Conservation (phyloP, 2,888 invertebrate species). For the Caenorhabditis virilis region DNA sequence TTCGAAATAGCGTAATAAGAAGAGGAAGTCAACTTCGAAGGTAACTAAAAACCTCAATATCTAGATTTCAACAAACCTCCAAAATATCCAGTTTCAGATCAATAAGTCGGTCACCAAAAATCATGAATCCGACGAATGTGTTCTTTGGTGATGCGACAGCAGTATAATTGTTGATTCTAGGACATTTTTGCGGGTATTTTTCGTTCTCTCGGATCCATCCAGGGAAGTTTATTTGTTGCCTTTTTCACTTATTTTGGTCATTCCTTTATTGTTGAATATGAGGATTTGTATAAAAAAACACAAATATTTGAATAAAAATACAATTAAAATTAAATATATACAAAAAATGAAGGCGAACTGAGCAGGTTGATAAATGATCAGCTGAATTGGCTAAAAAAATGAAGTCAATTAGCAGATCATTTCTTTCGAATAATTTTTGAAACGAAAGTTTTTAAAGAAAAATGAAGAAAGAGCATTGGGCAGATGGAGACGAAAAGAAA, state of each 20-base stretch:
- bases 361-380: conserved; percentile 29
- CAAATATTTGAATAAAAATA: background rate
- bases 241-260: background rate
- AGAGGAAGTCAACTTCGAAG: conserved; percentile 56
- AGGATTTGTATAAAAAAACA: background rate
- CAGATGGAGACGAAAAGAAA: conserved; percentile 20
- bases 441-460: conserved; percentile 1
- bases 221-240: conserved; percentile 12
- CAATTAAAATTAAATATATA: conserved; percentile 2
- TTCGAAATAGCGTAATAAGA: conserved; percentile 53
- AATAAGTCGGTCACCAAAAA: conserved; percentile 59
- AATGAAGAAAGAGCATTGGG: conserved; percentile 27
- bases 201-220: background rate
- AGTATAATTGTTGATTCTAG: no score
- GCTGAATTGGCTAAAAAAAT: conserved; percentile 28
- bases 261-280: background rate
- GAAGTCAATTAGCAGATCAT: conserved; percentile 27
- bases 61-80: background rate
- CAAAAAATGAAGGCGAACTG: conserved; percentile 22
- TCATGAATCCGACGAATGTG: conserved; percentile 50
- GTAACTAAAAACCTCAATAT: conserved; percentile 8
- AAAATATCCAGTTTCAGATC: conserved; percentile 46
- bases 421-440: no score
- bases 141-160: conserved; percentile 60
- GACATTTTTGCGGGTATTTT: no score